A percentile compares a stretch with the other conserved stretches of the same genome.
phyloP scores from a whole-genome alignment of 2,888 invertebrate species.

The Agelastica alni region DNA sequence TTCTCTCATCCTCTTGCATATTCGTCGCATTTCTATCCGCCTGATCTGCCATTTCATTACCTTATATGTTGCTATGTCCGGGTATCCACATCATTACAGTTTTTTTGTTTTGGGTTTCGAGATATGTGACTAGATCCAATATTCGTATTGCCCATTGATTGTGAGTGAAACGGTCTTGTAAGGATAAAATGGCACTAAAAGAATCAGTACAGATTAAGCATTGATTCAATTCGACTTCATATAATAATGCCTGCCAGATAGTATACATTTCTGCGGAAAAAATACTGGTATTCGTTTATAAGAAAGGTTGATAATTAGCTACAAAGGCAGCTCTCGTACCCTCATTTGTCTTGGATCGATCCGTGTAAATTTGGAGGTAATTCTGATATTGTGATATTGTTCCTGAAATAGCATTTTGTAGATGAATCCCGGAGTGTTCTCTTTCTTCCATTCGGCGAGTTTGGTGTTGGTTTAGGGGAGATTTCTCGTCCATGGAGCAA shows the following conservation, averaged over 20 bases:
- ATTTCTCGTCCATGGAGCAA: too few species aligned
- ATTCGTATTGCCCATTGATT: background rate
- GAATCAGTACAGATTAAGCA: too few species aligned
- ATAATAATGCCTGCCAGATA: conserved; percentile 7
- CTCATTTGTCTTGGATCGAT: background rate
- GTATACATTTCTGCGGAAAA: background rate
- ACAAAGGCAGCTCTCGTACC: background rate
- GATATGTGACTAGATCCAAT: too few species aligned
- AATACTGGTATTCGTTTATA: background rate
- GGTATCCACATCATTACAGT: conserved; percentile 5
- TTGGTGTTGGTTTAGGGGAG: too few species aligned
- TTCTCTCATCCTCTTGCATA: background rate
- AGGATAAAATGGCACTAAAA: too few species aligned
- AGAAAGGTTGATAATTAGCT: background rate
- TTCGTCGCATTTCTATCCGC: too few species aligned
- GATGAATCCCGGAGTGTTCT: too few species aligned
- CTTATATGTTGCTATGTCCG: background rate
- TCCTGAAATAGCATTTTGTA: too few species aligned
- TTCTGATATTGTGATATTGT: too few species aligned
- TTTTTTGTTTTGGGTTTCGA: too few species aligned
- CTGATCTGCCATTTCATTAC: background rate
- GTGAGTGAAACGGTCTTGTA: background rate
- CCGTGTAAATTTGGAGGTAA: background rate
- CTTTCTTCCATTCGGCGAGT: too few species aligned
- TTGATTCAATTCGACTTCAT: background rate